Evolutionary conservation across 2,797 vertebrate species (phyloP).

Genomic region (Urocyon cinereoargenteus): DNA sequence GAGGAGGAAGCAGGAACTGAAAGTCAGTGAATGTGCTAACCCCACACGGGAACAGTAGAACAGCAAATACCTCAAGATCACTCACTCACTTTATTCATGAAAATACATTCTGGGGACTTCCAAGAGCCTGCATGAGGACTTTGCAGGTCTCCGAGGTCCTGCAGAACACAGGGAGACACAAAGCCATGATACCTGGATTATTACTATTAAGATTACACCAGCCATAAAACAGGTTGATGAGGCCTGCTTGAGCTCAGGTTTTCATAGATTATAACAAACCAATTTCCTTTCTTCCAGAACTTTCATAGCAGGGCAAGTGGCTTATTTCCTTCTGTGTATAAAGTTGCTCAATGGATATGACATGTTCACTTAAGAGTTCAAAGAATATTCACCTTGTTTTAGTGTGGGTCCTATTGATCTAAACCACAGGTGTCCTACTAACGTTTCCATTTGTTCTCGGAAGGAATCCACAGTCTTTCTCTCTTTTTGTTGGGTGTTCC

Average conservation of each 20-base stretch:
- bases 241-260: neutral
- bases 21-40: neutral
- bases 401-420: slow-evolving; percentile 3
- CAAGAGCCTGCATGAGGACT: neutral
- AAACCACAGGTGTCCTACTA: neutral
- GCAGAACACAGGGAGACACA: neutral
- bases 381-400: slow-evolving; percentile 42
- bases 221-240: neutral
- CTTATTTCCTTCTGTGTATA: neutral
- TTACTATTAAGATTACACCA: neutral
- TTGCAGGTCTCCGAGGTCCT: neutral
- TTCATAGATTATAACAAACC: slow-evolving; percentile 4
- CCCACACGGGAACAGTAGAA: neutral
- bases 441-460: neutral
- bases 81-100: neutral
- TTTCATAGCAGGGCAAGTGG: neutral
- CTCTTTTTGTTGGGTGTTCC: neutral
- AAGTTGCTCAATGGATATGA: slow-evolving; percentile 4
- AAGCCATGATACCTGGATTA: neutral
- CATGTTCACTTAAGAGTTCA: neutral
- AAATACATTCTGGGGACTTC: neutral
- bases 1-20: neutral
- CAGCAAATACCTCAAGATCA: neutral
- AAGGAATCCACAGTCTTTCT: neutral
- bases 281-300: slow-evolving; percentile 19